phyloP scores from a whole-genome alignment of 2,888 invertebrate genomes.

The Idaea aversata region DNA sequence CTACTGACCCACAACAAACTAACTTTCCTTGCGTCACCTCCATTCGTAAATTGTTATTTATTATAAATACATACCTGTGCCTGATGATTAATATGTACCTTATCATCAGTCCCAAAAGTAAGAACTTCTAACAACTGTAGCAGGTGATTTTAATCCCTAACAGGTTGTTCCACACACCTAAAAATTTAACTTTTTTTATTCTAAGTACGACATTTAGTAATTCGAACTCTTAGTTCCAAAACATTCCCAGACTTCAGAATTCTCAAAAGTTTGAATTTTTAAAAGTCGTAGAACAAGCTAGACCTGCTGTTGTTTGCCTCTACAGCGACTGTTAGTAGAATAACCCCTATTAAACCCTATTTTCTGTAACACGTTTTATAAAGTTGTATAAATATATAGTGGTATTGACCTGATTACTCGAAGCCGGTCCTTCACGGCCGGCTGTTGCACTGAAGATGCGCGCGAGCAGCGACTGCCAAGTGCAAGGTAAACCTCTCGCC shows the following conservation, averaged over 20 bases:
- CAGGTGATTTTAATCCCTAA: too few species aligned
- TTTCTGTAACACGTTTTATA: not conserved
- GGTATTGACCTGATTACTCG: conserved; percentile 26
- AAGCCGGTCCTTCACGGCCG: conserved; percentile 39
- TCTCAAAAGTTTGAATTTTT: not conserved
- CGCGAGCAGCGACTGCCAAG: conserved; percentile 41
- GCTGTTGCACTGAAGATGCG: conserved; percentile 68
- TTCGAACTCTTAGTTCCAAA: not conserved
- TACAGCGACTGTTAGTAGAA: not conserved
- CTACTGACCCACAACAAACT: conserved; percentile 61
- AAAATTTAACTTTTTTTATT: too few species aligned
- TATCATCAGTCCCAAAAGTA: conserved; percentile 27
- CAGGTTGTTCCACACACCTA: too few species aligned
- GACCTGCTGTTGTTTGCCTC: too few species aligned
- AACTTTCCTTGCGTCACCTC: conserved; percentile 66
- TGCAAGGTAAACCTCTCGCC: conserved; percentile 57
- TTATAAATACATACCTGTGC: not conserved
- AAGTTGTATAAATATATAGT: conserved; percentile 1
- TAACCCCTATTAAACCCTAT: not conserved
- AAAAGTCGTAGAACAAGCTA: not conserved
- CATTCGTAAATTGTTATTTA: conserved; percentile 36
- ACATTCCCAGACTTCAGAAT: not conserved
- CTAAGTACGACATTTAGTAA: not conserved
- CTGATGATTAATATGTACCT: not conserved
- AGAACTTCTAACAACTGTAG: not conserved